A percentile compares a stretch with the other conserved stretches of the same genome.
These are phyloP conservation scores for Troides aeacus DNA, from an alignment of 2,888 invertebrate species.

Conservation along the genomic window DNA sequence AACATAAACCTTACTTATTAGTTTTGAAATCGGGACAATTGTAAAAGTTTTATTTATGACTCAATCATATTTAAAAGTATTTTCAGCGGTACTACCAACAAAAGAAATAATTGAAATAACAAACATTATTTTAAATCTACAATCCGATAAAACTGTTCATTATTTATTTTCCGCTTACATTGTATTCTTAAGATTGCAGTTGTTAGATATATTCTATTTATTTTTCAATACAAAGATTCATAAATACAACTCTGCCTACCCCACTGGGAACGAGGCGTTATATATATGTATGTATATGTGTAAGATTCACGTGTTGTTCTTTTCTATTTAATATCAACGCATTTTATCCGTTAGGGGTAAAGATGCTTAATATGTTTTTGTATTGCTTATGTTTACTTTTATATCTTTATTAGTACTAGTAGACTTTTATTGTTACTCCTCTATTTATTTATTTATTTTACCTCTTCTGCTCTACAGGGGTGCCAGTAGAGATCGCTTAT, in stretches of 20 bases:
- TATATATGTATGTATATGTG: too few species aligned
- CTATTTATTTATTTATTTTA: too few species aligned
- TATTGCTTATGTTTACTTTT: neutral
- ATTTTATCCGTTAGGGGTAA: neutral
- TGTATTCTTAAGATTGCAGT: slow-evolving; percentile 15
- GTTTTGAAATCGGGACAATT: neutral
- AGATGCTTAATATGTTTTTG: neutral
- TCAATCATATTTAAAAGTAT: neutral
- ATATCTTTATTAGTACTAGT: too few species aligned
- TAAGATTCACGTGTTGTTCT: neutral
- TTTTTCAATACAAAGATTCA: slow-evolving; percentile 15
- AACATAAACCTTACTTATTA: neutral
- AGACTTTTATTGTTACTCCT: too few species aligned
- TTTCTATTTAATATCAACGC: too few species aligned
- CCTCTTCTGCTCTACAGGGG: too few species aligned
- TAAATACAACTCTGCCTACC: too few species aligned
- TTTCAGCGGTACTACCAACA: neutral
- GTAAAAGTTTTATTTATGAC: neutral
- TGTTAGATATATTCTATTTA: slow-evolving; percentile 25
- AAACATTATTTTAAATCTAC: neutral
- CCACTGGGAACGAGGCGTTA: too few species aligned
- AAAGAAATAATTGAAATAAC: neutral
- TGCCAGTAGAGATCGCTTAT: too few species aligned
- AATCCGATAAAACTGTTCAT: neutral
- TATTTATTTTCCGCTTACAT: slow-evolving; percentile 13